phyloP scores from a whole-genome alignment of 2,888 invertebrate genomes.

The Caenorhabditis uteleia region DNA sequence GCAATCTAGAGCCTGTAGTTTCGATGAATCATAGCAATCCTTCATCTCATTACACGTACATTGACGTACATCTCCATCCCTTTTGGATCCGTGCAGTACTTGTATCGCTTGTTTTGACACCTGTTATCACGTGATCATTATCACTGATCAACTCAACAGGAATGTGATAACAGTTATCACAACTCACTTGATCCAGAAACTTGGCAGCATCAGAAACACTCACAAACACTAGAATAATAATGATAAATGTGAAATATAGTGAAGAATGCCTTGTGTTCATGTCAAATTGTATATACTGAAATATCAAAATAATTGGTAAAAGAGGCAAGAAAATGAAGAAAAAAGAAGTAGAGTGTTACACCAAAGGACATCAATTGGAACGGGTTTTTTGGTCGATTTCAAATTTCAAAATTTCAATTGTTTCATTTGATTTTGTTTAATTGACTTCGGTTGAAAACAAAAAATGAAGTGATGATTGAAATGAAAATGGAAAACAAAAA shows the following conservation, averaged over 20 bases:
- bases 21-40: constrained; percentile 50
- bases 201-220: neutral
- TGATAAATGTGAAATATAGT: no score
- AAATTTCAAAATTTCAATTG: neutral
- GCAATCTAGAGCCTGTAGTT: constrained; percentile 54
- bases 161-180: neutral
- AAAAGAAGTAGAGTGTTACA: constrained; percentile 2
- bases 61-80: constrained; percentile 47
- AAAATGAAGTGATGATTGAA: no score
- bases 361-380: neutral
- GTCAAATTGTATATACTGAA: neutral
- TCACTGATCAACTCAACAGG: neutral
- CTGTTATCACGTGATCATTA: constrained; percentile 12
- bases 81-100: constrained; percentile 46
- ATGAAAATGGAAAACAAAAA: no score
- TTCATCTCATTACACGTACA: constrained; percentile 59
- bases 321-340: neutral
- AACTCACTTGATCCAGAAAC: constrained; percentile 6
- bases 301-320: neutral
- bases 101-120: constrained; percentile 42
- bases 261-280: neutral
- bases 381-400: neutral
- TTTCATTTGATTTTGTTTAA: neutral
- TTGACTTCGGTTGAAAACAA: no score
- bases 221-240: neutral